phyloP scores from a whole-genome alignment of 2,797 vertebrate species.

The Lithobates sylvaticus region DNA sequence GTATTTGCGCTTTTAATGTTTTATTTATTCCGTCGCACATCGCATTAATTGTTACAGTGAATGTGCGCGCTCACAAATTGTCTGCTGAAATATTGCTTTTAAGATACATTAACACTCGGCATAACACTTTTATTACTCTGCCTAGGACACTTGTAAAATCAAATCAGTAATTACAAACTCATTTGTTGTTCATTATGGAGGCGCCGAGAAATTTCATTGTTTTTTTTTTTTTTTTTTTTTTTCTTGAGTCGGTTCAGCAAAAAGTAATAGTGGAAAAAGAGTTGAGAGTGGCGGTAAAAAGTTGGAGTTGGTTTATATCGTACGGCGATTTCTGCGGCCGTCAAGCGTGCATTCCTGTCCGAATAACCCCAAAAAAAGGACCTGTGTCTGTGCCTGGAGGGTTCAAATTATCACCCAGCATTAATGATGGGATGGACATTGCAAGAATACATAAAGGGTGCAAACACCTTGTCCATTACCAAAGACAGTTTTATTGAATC shows the following conservation, averaged over 20 bases:
- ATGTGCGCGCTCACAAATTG: background rate
- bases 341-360: too few species aligned
- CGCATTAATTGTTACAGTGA: slow-evolving; percentile 11
- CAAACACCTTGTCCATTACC: too few species aligned
- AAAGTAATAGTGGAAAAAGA: background rate
- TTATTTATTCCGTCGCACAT: slow-evolving; percentile 11
- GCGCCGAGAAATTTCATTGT: background rate
- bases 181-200: slow-evolving; percentile 25
- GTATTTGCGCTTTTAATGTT: background rate
- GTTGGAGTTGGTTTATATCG: too few species aligned
- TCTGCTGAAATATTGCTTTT: slow-evolving; percentile 21
- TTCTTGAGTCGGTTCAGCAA: background rate
- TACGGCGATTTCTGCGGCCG: too few species aligned
- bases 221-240: background rate
- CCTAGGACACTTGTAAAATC: slow-evolving; percentile 15
- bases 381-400: too few species aligned
- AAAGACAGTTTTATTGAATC: too few species aligned
- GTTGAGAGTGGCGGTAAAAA: background rate
- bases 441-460: too few species aligned
- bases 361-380: too few species aligned
- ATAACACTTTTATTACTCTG: slow-evolving; percentile 4
- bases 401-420: too few species aligned
- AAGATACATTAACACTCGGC: slow-evolving; percentile 28
- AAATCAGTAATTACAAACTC: slow-evolving; percentile 49
- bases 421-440: too few species aligned